Conservation (phyloP, 37 sponge, comb jelly and placozoan genomes). For the Dysidea cf. avara region DNA sequence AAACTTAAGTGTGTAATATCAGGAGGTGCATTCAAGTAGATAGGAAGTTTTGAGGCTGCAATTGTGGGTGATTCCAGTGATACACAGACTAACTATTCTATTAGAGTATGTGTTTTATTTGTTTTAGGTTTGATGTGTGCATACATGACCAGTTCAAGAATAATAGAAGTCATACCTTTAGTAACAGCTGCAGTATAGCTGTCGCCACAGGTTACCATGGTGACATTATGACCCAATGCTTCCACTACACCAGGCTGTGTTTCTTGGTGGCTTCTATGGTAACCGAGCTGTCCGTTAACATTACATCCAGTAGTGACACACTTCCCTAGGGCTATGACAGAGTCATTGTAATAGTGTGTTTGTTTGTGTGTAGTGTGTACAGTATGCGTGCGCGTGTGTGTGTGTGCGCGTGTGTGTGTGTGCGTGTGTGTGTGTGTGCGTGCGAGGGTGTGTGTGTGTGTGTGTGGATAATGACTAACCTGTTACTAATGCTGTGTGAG, state of each 20-base stretch:
- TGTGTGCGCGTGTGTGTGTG: slow-evolving; percentile 5
- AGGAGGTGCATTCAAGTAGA: neutral
- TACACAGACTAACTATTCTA: no score
- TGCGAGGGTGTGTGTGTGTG: no score
- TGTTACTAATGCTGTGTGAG: slow-evolving; percentile 65
- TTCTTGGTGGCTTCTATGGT: neutral
- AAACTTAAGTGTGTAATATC: neutral
- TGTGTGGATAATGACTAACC: slow-evolving; percentile 27
- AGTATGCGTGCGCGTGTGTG: slow-evolving; percentile 19
- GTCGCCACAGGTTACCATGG: slow-evolving; percentile 74
- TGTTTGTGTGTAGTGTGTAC: no score
- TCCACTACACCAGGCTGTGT: neutral
- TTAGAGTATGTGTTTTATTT: no score
- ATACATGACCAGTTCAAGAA: no score
- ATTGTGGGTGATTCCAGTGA: slow-evolving; percentile 7
- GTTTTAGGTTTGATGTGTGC: no score
- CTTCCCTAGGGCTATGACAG: slow-evolving; percentile 29
- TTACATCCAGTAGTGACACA: slow-evolving; percentile 72
- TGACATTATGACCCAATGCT: slow-evolving; percentile 14
- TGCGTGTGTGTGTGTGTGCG: slow-evolving; percentile 6
- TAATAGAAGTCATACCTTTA: slow-evolving; percentile 34
- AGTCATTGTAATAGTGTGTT: slow-evolving; percentile 22
- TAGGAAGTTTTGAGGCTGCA: neutral
- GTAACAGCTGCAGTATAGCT: slow-evolving; percentile 58
- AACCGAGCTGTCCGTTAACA: slow-evolving; percentile 72